A percentile compares a stretch with the other conserved stretches of the same genome.
Evolutionary conservation across 2,888 invertebrate genomes (phyloP).

Genomic region (Platerodrilus igneus): DNA sequence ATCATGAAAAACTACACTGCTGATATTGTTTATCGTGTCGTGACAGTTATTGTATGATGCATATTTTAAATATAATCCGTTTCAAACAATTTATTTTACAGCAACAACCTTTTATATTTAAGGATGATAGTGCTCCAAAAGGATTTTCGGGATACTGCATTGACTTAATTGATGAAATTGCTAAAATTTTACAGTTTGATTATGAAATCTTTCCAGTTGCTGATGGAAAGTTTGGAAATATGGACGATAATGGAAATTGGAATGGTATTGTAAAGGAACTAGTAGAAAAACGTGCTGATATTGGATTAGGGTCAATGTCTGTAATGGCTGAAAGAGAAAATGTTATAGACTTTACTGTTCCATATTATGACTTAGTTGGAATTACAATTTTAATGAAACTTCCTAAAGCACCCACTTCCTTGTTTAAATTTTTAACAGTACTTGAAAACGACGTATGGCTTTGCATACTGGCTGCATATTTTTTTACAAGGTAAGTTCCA

Average conservation of each 20-base stretch:
- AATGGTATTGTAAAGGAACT: constrained; percentile 56
- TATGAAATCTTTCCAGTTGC: constrained; percentile 80
- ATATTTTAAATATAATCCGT: background rate
- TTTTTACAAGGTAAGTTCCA: constrained; percentile 88
- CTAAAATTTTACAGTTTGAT: constrained; percentile 78
- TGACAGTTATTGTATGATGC: constrained; percentile 71
- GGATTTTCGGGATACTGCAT: constrained; percentile 87
- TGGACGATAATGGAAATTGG: constrained; percentile 77
- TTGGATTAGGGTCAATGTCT: constrained; percentile 87
- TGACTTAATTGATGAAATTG: constrained; percentile 85
- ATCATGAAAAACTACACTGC: constrained; percentile 72
- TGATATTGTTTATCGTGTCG: constrained; percentile 79
- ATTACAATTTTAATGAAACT: constrained; percentile 94
- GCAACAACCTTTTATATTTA: constrained; percentile 81
- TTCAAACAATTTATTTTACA: constrained; percentile 41
- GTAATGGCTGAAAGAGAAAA: constrained; percentile 97
- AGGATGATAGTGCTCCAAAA: constrained; percentile 61
- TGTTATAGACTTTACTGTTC: constrained; percentile 96
- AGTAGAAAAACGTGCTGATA: constrained; percentile 81
- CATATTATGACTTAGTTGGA: constrained; percentile 96
- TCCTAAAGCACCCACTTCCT: constrained; percentile 81
- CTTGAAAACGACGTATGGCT: constrained; percentile 96
- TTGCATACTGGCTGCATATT: constrained; percentile 90
- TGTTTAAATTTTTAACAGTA: constrained; percentile 95
- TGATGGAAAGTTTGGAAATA: constrained; percentile 81